Base-by-base conservation (phyloP, 2,113 vertebrate genomes). In the Pygoscelis antarcticus region DNA sequence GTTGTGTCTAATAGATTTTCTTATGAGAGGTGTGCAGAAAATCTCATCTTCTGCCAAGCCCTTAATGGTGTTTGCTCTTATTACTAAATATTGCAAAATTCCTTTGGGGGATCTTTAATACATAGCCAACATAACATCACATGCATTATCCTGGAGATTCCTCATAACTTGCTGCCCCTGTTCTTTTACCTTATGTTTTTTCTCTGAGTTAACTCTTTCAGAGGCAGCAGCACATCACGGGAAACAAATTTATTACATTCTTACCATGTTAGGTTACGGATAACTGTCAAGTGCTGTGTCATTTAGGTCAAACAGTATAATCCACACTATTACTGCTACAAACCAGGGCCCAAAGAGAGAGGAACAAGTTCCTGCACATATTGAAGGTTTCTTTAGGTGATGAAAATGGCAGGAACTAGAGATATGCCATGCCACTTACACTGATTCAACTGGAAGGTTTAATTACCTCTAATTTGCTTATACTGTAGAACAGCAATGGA, bases 401-500 rank as follows among this genome's bases (percentile, higher is more conserved):
- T 47, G 26, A 93, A 85, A 93, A 46, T 44, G 7, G 6, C 60
- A 89, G 51, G 46, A 77, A 51, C 55, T 77, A 93, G 79, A 86
- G 27, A 69, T 58, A 69, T 36, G 38, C 60, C 27, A 52, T 68
- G 32, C 29, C 38, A 69, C 46, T 80, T 83, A 62, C 1, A 3
- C 51, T 86, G 62, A 95, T 93, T 86, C 75, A 83, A 55, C 40
- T 70, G 29, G 76, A 83, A 86, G 57, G 46, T 83, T 94, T 93
- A 94, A 92, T 94, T 92, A 70, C 79, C 62, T 54, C 54, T 86
- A 74, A 97, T 77, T 88, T 88, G 83, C 29, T 93, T 96, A 74
- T 25, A 47, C 16, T 3, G 1, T 54, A 86, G 42, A 77, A 58
- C 32, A 77, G 38, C 29, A 77, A 62, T 26, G 27, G 23, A 54